A percentile compares a stretch with the other conserved stretches of the same genome.
Evolutionary conservation across 2,113 vertebrate genomes (phyloP).

Genomic region (Ia io): DNA sequence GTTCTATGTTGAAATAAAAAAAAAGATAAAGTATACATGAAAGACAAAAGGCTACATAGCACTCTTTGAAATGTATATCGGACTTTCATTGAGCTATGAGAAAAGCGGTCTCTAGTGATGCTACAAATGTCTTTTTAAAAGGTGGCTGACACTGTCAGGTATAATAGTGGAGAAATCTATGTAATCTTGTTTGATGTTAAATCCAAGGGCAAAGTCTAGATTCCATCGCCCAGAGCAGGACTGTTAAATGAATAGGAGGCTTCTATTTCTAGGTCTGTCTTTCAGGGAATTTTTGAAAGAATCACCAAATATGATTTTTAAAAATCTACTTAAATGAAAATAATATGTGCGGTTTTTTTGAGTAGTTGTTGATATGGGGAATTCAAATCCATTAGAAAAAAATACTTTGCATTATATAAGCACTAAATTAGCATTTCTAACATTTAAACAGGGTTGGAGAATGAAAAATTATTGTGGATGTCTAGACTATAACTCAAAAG

Average conservation of each 20-base stretch:
- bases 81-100: neutral
- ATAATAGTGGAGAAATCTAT: conserved; percentile 32
- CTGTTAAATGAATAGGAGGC: neutral
- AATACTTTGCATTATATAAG: neutral
- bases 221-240: neutral
- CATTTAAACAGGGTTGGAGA: neutral
- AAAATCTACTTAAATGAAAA: neutral
- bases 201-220: conserved; percentile 15
- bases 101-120: conserved; percentile 1
- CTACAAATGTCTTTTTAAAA: conserved; percentile 59
- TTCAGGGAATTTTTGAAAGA: neutral
- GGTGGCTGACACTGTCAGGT: conserved; percentile 34
- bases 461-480: neutral
- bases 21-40: neutral
- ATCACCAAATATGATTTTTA: neutral
- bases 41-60: neutral
- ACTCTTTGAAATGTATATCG: neutral
- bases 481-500: neutral
- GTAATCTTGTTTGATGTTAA: conserved; percentile 62
- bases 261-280: conserved; percentile 21
- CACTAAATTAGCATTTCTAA: neutral
- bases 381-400: neutral
- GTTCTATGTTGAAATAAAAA: conserved; percentile 27
- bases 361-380: neutral
- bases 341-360: neutral